Evolutionary conservation across 2,113 vertebrate species (phyloP), one percentile per base, ranked within the genome.

Genomic region (Stomatorhinus ivindoensis): DNA sequence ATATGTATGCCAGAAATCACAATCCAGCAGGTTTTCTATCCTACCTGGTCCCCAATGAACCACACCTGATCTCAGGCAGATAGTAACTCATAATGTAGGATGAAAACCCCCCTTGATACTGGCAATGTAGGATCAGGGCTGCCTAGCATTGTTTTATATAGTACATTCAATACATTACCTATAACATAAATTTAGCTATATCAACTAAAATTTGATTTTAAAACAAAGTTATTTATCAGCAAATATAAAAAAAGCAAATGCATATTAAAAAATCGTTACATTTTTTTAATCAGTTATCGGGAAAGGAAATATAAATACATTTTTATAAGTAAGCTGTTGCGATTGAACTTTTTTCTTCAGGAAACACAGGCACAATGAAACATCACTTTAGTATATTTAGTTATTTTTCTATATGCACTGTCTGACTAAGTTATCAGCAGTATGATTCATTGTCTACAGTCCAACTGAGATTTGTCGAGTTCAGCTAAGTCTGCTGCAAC

Each of bases 391-490:
- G 3, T 69, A 69, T 69, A 82, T 82, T 39, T 82, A 21, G 76
- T 44, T 82, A 27, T 19, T 21, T 82, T 82, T 82, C 46, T 88
- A 91, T 91, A 83, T 65, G 86, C 90, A 89, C 69, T 83, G 85
- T 48, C 90, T 92, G 86, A 92, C 89, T 92, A 89, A 89, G 89
- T 91, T 90, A 90, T 89, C 86, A 88, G 73, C 88, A 47, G 89
- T 91, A 89, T 83, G 86, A 91, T 93, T 92, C 89, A 86, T 90
- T 91, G 90, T 86, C 53, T 89, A 89, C 5, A 89, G 87, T 90
- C 91, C 90, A 83, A 86, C 86, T 89, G 88, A 87, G 90, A 92
- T 93, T 93, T 91, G 69, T 73, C 91, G 89, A 92, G 88, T 92
- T 89, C 90, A 88, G 91, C 91, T 93, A 90, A 89, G 92, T 89